phyloP scores from a whole-genome alignment of 1,140 invertebrate genomes.

The Chionoecetes opilio region DNA sequence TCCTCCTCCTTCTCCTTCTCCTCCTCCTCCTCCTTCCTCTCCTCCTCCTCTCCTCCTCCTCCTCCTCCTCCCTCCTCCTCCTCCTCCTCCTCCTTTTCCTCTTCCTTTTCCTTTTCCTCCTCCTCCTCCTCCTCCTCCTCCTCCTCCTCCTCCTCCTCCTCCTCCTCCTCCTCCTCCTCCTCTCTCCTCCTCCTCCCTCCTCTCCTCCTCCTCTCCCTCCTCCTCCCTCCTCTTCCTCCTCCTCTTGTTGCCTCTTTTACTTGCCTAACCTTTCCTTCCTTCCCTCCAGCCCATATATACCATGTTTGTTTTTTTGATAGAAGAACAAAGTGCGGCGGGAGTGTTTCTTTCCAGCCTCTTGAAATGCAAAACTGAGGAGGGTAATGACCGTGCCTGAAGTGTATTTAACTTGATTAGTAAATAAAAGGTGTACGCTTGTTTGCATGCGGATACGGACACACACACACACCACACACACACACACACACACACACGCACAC shows the following conservation, averaged over 20 bases:
- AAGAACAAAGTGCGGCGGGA: neutral
- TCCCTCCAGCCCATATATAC: neutral
- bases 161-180: neutral
- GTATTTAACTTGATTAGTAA: neutral
- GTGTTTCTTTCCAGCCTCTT: neutral
- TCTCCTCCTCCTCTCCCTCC: neutral
- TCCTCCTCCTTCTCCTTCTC: neutral
- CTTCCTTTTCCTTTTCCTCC: no score
- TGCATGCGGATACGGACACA: no score
- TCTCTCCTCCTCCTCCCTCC: neutral
- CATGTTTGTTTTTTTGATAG: neutral
- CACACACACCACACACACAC: no score
- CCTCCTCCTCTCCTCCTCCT: neutral
- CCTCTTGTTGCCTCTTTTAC: neutral
- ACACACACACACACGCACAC: no score
- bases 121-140: neutral
- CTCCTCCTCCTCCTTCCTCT: neutral
- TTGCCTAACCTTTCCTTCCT: neutral
- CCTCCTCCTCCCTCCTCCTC: no score
- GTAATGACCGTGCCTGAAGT: neutral
- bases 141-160: neutral
- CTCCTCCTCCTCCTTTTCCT: no score
- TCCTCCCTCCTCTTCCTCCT: neutral
- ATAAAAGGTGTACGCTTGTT: neutral
- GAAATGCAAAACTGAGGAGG: neutral